These are phyloP conservation scores for Tetanocera ferruginea DNA, from an alignment of 2,888 invertebrate species.

Conservation along the genomic window DNA sequence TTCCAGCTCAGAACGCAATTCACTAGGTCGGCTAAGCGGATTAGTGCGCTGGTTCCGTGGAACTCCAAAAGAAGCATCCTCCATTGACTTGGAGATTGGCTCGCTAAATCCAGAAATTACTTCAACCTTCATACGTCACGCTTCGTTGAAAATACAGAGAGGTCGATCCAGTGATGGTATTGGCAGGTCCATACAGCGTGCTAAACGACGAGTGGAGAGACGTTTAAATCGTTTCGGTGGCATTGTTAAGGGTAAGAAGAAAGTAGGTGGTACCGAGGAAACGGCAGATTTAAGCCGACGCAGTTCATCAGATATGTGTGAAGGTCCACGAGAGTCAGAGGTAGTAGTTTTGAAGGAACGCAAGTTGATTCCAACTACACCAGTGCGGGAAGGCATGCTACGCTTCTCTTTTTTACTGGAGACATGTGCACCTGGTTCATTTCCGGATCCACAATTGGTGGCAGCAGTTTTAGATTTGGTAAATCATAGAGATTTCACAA, in stretches of 20 bases:
- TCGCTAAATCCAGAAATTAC: constrained; percentile 74
- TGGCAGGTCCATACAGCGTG: constrained; percentile 81
- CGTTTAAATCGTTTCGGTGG: constrained; percentile 88
- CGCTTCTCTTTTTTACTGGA: constrained; percentile 93
- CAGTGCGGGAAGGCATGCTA: constrained; percentile 89
- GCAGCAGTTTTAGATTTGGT: constrained; percentile 95
- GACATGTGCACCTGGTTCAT: constrained; percentile 94
- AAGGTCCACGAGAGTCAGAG: constrained; percentile 86
- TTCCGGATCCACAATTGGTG: constrained; percentile 96
- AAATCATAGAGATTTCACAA: constrained; percentile 54
- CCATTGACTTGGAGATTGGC: constrained; percentile 72
- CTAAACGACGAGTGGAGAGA: constrained; percentile 90
- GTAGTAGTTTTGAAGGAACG: constrained; percentile 90
- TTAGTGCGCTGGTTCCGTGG: constrained; percentile 79
- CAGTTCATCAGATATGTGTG: constrained; percentile 86
- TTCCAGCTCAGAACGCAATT: constrained; percentile 69
- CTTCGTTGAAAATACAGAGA: constrained; percentile 69
- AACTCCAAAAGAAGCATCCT: constrained; percentile 72
- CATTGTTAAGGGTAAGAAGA: constrained; percentile 87
- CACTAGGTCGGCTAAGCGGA: constrained; percentile 77
- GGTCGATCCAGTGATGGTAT: constrained; percentile 71
- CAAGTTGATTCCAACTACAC: constrained; percentile 82
- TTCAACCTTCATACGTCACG: constrained; percentile 73
- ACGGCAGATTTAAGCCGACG: constrained; percentile 84
- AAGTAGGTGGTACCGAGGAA: constrained; percentile 90